Evolutionary conservation across 1,140 invertebrate species (phyloP).

Genomic region (Caenorhabditis brenneri): DNA sequence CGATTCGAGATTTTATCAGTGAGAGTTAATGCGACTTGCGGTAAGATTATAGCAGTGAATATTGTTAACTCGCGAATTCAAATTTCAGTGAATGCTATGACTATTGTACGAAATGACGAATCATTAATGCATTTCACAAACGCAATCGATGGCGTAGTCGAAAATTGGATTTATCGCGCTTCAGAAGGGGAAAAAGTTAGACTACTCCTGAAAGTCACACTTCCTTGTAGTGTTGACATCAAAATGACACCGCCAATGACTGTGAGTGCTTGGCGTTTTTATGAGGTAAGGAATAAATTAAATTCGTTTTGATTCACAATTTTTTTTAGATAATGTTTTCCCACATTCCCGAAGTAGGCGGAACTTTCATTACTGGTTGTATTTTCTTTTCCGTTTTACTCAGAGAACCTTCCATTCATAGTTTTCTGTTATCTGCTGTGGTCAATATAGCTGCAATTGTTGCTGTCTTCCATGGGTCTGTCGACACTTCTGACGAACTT

Average conservation of each 20-base stretch:
- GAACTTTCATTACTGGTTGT: background rate
- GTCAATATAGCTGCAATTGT: background rate
- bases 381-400: background rate
- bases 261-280: background rate
- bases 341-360: background rate
- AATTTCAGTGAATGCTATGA: background rate
- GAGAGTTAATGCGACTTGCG: background rate
- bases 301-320: background rate
- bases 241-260: background rate
- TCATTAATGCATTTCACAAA: background rate
- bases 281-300: background rate
- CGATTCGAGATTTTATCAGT: background rate
- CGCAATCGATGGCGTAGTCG: background rate
- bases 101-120: background rate
- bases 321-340: background rate
- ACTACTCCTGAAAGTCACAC: background rate
- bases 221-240: background rate
- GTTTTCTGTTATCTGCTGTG: background rate
- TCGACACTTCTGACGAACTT: background rate
- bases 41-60: background rate
- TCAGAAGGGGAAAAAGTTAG: background rate
- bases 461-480: background rate
- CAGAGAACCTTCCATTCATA: background rate
- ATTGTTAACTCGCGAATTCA: background rate
- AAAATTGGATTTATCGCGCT: slow-evolving; percentile 17